Percentiles rank a stretch among this genome's conserved stretches.
phyloP scores from a whole-genome alignment of 2,113 vertebrate genomes.

The Azemiops feae region DNA sequence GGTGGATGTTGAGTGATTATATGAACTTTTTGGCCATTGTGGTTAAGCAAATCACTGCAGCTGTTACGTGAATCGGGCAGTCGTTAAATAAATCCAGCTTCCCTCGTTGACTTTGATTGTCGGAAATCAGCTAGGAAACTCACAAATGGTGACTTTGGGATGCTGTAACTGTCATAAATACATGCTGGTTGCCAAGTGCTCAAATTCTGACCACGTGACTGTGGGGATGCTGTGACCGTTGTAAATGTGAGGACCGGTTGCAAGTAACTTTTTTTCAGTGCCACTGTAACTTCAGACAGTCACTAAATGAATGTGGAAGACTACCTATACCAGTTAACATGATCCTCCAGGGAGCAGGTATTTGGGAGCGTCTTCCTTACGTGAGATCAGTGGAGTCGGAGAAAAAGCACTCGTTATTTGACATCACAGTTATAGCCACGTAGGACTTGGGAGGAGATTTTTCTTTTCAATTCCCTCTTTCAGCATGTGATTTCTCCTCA shows the following conservation, averaged over 20 bases:
- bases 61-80: too few relatives aligned
- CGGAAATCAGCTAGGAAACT: neutral
- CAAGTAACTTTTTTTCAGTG: neutral
- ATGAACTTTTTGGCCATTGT: neutral
- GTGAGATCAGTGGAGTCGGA: neutral
- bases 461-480: neutral
- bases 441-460: neutral
- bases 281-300: neutral
- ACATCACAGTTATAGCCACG: neutral
- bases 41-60: neutral
- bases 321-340: neutral
- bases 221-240: neutral
- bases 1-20: neutral
- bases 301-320: neutral
- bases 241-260: neutral
- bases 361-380: neutral
- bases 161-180: neutral
- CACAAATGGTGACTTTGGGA: neutral
- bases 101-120: neutral
- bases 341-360: neutral
- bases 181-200: neutral
- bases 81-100: neutral
- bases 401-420: neutral
- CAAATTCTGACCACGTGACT: neutral
- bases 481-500: neutral